Evolutionary conservation across 2,888 invertebrate species (phyloP).

Genomic region (Toxonevra muliebris): DNA sequence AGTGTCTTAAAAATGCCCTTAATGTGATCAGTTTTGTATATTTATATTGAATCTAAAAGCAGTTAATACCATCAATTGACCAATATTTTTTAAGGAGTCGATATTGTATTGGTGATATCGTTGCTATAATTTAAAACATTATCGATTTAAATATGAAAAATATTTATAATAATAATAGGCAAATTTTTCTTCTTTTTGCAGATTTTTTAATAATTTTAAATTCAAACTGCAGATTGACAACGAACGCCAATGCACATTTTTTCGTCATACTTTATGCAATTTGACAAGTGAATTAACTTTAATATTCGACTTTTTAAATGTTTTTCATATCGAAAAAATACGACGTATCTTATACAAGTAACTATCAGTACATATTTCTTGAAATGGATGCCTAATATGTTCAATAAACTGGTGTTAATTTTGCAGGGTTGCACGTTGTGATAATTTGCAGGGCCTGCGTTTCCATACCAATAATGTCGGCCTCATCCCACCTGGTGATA

Average conservation of each 20-base stretch:
- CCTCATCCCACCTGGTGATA: conserved; percentile 55
- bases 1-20: too few relatives aligned
- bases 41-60: too few relatives aligned
- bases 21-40: too few relatives aligned
- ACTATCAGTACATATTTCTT: conserved; percentile 31
- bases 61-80: too few relatives aligned
- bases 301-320: conserved; percentile 60
- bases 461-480: conserved; percentile 62
- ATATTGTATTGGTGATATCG: too few relatives aligned
- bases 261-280: conserved; percentile 58
- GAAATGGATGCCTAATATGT: neutral
- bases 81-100: too few relatives aligned
- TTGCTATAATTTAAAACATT: too few relatives aligned
- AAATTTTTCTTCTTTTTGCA: conserved; percentile 41
- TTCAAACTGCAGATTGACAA: conserved; percentile 59
- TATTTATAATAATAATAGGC: too few relatives aligned
- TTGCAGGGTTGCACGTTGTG: conserved; percentile 59
- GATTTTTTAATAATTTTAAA: conserved; percentile 63
- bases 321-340: conserved; percentile 62
- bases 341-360: conserved; percentile 61
- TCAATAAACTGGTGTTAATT: conserved; percentile 4
- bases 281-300: conserved; percentile 60
- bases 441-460: conserved; percentile 59
- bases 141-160: too few relatives aligned
- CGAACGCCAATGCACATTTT: conserved; percentile 62